Conservation (phyloP, 2,797 vertebrate species). For the Carcharodon carcharias region DNA sequence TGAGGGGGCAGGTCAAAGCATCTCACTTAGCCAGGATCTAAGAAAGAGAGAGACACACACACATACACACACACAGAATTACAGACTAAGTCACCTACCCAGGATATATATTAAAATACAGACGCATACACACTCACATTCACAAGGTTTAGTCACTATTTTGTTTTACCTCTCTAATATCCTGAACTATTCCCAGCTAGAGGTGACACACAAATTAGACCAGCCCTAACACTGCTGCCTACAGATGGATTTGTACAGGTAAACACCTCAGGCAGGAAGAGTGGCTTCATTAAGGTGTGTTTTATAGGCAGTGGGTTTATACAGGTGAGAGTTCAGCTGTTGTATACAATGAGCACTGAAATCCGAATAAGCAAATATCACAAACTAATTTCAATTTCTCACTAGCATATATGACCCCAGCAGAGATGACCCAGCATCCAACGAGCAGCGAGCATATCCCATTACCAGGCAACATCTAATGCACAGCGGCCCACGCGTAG, state of each 20-base stretch:
- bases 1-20: neutral
- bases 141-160: neutral
- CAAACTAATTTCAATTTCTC: neutral
- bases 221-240: neutral
- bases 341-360: neutral
- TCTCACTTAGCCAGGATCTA: neutral
- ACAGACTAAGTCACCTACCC: conserved; percentile 11
- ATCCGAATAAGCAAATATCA: neutral
- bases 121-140: neutral
- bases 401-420: neutral
- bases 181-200: neutral
- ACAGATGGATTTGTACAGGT: neutral
- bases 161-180: neutral
- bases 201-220: neutral
- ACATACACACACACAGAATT: neutral
- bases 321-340: neutral
- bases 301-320: neutral
- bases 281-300: neutral
- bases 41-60: neutral
- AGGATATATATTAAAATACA: neutral
- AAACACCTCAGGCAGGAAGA: neutral
- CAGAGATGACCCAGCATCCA: neutral
- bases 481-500: neutral
- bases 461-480: neutral
- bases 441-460: neutral